These are phyloP conservation scores for Dryas iulia DNA, from an alignment of 1,140 invertebrate genomes.

Conservation along the genomic window DNA sequence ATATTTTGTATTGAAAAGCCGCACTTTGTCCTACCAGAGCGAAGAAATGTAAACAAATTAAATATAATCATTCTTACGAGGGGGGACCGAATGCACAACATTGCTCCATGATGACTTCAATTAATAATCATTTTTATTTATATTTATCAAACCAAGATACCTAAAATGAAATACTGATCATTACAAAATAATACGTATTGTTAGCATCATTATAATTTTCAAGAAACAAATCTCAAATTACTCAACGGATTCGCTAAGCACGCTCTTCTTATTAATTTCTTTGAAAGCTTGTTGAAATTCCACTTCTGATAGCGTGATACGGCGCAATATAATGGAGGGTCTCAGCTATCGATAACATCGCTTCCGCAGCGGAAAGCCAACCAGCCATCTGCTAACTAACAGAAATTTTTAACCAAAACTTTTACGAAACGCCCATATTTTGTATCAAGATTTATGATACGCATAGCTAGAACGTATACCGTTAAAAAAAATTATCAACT, in stretches of 20 bases:
- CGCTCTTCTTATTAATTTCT: conserved; percentile 9
- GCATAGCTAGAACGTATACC: not conserved
- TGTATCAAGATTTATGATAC: conserved; percentile 27
- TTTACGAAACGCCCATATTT: conserved; percentile 28
- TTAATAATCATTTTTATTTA: too few species aligned
- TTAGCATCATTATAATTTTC: not conserved
- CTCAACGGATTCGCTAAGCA: not conserved
- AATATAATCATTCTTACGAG: too few species aligned
- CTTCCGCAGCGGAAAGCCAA: conserved; percentile 53
- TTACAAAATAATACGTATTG: not conserved
- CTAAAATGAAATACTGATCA: too few species aligned
- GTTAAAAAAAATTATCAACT: too few species aligned
- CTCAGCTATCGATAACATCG: conserved; percentile 50
- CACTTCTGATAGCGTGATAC: conserved; percentile 43
- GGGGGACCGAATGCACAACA: too few species aligned
- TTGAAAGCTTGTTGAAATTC: conserved; percentile 34
- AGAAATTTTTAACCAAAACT: conserved; percentile 45
- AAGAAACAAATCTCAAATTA: not conserved
- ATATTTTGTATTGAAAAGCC: too few species aligned
- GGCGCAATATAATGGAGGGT: conserved; percentile 46
- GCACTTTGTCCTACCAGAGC: too few species aligned
- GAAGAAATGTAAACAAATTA: too few species aligned
- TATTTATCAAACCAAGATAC: too few species aligned
- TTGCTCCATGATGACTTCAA: too few species aligned
- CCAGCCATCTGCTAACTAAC: conserved; percentile 45